Conservation (phyloP, 2,113 vertebrate species). For the Ammodytes marinus region DNA sequence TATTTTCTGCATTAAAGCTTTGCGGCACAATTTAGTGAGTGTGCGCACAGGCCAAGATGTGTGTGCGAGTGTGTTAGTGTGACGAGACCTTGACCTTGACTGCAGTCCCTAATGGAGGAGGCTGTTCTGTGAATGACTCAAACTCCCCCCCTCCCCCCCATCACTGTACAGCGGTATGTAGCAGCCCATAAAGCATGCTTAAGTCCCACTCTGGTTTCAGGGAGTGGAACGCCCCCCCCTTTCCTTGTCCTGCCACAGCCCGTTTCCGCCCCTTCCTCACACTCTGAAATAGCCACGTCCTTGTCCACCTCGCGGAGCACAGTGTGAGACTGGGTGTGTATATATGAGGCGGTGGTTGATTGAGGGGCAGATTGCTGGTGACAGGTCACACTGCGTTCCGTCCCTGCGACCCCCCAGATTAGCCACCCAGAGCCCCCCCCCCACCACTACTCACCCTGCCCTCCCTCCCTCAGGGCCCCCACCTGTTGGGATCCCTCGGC, state of each 20-base stretch:
- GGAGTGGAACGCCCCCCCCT: conserved; percentile 75
- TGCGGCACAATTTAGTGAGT: conserved; percentile 16
- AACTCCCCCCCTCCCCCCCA: conserved; percentile 58
- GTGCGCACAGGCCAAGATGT: conserved; percentile 31
- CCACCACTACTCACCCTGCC: conserved; percentile 78
- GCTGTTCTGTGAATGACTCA: conserved; percentile 82
- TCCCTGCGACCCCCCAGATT: conserved; percentile 84
- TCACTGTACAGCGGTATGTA: conserved; percentile 76
- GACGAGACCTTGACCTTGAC: conserved; percentile 83
- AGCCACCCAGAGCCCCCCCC: conserved; percentile 86
- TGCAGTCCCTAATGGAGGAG: conserved; percentile 75
- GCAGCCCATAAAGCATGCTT: conserved; percentile 85
- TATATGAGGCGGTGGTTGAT: conserved; percentile 75
- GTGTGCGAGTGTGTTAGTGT: conserved; percentile 34
- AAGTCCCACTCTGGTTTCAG: conserved; percentile 84
- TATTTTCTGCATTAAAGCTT: conserved; percentile 45
- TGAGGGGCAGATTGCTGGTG: conserved; percentile 86
- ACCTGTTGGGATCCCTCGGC: conserved; percentile 93
- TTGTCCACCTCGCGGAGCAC: conserved; percentile 75
- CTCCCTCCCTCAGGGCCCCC: conserved; percentile 74
- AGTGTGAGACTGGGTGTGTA: conserved; percentile 59
- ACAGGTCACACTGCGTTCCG: conserved; percentile 87
- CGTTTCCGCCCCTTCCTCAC: conserved; percentile 68
- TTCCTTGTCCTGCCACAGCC: conserved; percentile 6
- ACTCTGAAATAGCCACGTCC: conserved; percentile 87